Evolutionary conservation across 2,888 invertebrate genomes (phyloP), one percentile per base, ranked within the genome.

Genomic region (Parasteatoda lunata): DNA sequence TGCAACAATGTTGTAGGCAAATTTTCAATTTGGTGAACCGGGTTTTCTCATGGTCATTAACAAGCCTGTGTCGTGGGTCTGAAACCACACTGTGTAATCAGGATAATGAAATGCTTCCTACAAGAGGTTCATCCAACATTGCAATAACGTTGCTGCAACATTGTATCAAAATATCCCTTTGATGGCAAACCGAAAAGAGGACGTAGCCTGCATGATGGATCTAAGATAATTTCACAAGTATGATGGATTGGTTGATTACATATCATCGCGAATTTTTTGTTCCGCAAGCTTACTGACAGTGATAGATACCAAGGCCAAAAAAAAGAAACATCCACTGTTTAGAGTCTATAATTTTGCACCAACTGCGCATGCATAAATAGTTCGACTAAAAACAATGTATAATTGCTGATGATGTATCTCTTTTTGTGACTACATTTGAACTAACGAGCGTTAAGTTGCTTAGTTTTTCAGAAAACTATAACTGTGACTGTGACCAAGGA

Each of bases 161-260:
- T 49, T 79, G 79, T 79, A 79, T 64, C 78, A 47, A 76, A 64
- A 52, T 69, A 15, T 59, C n/a, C 54, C 78, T 71, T 71, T 71
- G 71, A 71, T 64, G 54, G 15, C 15, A 5, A 4, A 72, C 80
- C 66, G 73, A 80, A 15, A 30, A 66, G 51, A 80, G 47, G 73
- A 66, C 80, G 73, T 64, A 64, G 52, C 47, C 65, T 11, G 64
- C 52, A 48, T 65, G 80, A 80, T 80, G 59, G 73, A 80, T 72
- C 65, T 71, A 73, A 73, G 80, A 80, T 80, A 70, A 66, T 30
- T 51, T 13, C 51, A 11, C 73, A 80, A 80, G 80, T 80, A 73
- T 80, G 80, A 80, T 80, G 80, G 80, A 80, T 80, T 73, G 59
- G 65, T 65, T 80, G 80, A 80, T 80, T 80, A 73, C 80, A 80